These are phyloP conservation scores for Tachycineta bicolor DNA, from an alignment of 2,113 vertebrate genomes.

Conservation along the genomic window DNA sequence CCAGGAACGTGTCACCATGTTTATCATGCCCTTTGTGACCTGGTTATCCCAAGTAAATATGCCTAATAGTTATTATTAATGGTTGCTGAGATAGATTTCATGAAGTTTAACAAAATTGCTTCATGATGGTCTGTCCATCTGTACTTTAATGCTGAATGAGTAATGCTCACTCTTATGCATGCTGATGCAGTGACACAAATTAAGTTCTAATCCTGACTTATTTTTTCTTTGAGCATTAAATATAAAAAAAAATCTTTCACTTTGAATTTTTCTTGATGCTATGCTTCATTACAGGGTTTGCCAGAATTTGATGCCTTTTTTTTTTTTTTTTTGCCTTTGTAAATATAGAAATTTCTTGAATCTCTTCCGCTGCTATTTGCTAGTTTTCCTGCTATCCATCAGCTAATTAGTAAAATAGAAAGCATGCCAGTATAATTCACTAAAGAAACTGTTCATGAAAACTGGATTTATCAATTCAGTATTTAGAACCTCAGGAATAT, in stretches of 20 bases:
- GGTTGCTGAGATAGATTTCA: not conserved
- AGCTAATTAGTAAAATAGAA: constrained; percentile 4
- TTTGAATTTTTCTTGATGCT: not conserved
- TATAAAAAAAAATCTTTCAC: not conserved
- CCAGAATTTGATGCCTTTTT: not conserved
- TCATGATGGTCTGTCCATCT: not conserved
- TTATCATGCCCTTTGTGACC: not conserved
- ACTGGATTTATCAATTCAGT: not conserved
- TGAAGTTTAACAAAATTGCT: not conserved
- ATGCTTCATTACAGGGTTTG: not conserved
- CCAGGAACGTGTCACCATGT: not conserved
- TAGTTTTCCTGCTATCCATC: not conserved
- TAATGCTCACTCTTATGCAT: not conserved
- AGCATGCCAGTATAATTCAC: not conserved
- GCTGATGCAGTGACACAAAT: not conserved
- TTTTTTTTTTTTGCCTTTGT: not conserved
- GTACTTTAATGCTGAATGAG: not conserved
- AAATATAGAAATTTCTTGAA: not conserved
- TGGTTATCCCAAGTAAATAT: not conserved
- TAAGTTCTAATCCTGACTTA: not conserved
- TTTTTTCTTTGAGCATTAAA: not conserved
- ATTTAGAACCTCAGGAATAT: not conserved
- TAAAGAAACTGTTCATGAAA: not conserved
- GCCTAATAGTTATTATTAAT: not conserved
- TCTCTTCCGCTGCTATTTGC: not conserved